phyloP scores from a whole-genome alignment of 23 tunicate genomes.

The Phallusia fumigata region DNA sequence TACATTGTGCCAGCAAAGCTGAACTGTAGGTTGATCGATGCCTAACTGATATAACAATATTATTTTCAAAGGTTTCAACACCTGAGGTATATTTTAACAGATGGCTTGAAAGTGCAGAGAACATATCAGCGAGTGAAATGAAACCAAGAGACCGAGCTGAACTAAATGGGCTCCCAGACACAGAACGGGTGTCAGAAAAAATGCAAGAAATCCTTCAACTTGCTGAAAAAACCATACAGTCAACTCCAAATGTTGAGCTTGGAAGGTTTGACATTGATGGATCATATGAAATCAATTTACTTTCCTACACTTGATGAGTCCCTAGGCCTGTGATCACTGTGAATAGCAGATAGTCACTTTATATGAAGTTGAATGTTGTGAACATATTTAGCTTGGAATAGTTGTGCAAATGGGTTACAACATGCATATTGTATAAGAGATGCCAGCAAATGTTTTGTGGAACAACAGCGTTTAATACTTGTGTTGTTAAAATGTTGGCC shows the following conservation, averaged over 20 bases:
- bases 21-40: too few species aligned
- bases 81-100: too few species aligned
- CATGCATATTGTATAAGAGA: not conserved
- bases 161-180: slow-evolving; percentile 49
- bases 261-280: slow-evolving; percentile 92
- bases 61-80: too few species aligned
- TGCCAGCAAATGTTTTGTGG: not conserved
- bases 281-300: slow-evolving; percentile 78
- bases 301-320: slow-evolving; percentile 38
- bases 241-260: slow-evolving; percentile 37
- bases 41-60: too few species aligned
- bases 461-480: not conserved
- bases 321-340: too few species aligned
- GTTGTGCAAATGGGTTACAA: not conserved
- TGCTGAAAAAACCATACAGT: slow-evolving; percentile 28
- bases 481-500: not conserved
- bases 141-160: slow-evolving; percentile 41
- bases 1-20: too few species aligned
- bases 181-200: slow-evolving; percentile 41
- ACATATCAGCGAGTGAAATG: slow-evolving; percentile 23
- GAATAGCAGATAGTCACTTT: too few species aligned
- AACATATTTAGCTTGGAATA: not conserved
- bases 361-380: not conserved
- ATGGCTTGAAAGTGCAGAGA: slow-evolving; percentile 29
- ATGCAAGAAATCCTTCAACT: slow-evolving; percentile 52